phyloP scores from a whole-genome alignment of 92 coral and sea anemone species.

The Zoanthus sansibaricus region DNA sequence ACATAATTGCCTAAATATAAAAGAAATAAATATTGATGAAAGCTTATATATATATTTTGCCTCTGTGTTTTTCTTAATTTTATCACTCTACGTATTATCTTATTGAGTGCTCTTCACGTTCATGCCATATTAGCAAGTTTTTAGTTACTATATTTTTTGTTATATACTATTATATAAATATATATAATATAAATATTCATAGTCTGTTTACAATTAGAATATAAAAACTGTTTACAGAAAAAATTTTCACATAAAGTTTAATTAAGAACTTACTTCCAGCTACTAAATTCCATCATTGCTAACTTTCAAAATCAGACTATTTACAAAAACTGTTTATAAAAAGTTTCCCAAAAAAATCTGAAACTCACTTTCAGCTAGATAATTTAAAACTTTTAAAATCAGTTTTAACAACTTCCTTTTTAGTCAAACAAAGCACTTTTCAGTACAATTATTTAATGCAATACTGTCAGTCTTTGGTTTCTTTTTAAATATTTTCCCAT shows the following conservation, averaged over 20 bases:
- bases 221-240: no score
- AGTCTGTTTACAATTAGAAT: no score
- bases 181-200: no score
- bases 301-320: neutral
- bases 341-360: neutral
- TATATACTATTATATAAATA: no score
- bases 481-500: neutral
- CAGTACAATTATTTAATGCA: neutral
- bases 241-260: neutral
- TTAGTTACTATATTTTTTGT: no score
- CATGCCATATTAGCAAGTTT: no score
- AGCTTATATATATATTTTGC: no score
- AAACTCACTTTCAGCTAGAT: slow-evolving; percentile 3
- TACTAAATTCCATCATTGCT: neutral
- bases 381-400: slow-evolving; percentile 3
- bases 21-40: neutral
- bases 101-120: no score
- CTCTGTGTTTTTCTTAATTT: no score
- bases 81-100: no score
- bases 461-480: neutral
- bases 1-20: neutral
- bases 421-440: neutral
- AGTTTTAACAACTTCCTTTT: neutral
- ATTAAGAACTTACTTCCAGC: neutral
- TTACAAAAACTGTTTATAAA: neutral